These are phyloP conservation scores for Sporophila hypoxantha DNA, from an alignment of 2,113 vertebrate species.

Conservation along the genomic window DNA sequence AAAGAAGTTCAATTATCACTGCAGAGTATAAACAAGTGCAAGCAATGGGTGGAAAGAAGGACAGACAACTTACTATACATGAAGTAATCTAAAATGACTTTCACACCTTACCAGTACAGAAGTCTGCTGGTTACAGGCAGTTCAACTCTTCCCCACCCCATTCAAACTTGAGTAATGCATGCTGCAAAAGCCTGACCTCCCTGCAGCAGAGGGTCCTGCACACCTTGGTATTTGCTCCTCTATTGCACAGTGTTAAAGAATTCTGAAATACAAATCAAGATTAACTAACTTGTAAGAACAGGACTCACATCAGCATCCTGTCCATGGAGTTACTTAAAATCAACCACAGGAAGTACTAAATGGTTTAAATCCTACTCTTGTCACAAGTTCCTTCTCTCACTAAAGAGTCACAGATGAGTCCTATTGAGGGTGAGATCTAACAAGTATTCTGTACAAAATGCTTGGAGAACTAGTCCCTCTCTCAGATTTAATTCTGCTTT, in stretches of 20 bases:
- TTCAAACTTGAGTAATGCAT: background rate
- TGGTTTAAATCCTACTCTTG: background rate
- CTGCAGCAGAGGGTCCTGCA: background rate
- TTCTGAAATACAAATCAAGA: background rate
- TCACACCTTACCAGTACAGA: background rate
- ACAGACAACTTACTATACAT: background rate
- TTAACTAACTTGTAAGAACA: background rate
- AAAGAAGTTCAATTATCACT: background rate
- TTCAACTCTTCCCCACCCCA: background rate
- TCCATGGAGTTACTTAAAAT: background rate
- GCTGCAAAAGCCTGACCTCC: background rate
- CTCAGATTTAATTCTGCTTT: background rate
- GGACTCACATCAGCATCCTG: background rate
- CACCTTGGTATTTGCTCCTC: background rate
- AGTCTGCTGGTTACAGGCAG: background rate
- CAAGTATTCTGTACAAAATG: background rate
- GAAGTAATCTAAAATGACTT: background rate
- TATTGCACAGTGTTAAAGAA: background rate
- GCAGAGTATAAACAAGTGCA: background rate
- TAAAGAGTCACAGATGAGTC: background rate
- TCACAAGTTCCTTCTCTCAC: background rate
- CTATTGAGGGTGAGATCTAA: background rate
- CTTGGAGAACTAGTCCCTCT: background rate
- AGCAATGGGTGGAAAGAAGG: background rate
- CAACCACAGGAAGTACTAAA: background rate